Base-by-base conservation (phyloP, 2,888 invertebrate genomes). In the Zaprionus lineosus region DNA sequence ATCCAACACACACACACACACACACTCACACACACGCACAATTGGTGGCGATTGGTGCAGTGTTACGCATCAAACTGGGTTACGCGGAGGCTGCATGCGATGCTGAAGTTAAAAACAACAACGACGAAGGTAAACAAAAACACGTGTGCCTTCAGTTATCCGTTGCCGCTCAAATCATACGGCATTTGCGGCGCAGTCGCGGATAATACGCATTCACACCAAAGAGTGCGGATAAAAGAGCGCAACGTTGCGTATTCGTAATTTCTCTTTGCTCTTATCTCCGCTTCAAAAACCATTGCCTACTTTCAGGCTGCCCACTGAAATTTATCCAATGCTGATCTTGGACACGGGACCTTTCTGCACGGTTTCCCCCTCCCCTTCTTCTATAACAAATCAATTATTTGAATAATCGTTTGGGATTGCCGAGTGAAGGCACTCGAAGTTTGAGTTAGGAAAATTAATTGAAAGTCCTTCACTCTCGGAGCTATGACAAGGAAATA, bases 41-140 rank as follows among this genome's bases (percentile, higher is more conserved):
- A 63, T 73, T 62, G 53, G 41, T 58, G 53, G 52, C 71, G 33
- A 43, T 53, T 56, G 74, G 43, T 60, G 62, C 66, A 70, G 52
- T 61, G 34, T 40, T 47, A 61, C 68, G 77, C 77, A 75, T 44
- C 52, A 57, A 75, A 74, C 61, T 75, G 65, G 75, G 75, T 73
- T 79, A 78, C 57, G 47, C 59, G 40, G 59, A 56, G 57, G 50
- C 59, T 58, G 59, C 28, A 40, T 63, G 59, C 33, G 46, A 36
- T 57, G 68, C 39, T 24, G 50, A 46, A 44, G 36, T 46, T 48
- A 39, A 44, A 62, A 77, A 68, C 65, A 81, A 77, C 70, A 70
- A 68, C 63, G 63, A 62, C 51, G 75, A 78, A 84, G 65, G 81
- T 81, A 81, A 81, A 81, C 81, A 81, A 81, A 81, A 84, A 84